Evolutionary conservation across 2,797 vertebrate genomes (phyloP).

Genomic region (Onychomys leucogaster): DNA sequence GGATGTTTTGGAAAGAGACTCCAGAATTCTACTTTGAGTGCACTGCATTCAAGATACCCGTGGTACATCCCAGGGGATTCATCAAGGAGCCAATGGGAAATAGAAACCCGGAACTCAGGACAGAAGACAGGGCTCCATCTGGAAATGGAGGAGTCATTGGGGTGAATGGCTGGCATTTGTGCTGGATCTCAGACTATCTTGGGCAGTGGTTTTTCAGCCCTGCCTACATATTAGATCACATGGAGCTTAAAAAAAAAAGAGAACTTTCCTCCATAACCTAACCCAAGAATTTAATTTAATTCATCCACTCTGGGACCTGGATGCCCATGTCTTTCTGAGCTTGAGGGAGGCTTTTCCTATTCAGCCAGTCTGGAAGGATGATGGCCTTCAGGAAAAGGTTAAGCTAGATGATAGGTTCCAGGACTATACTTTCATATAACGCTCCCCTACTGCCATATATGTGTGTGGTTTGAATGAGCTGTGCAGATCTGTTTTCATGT

Average conservation of each 20-base stretch:
- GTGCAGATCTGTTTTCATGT: neutral
- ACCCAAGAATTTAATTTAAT: neutral
- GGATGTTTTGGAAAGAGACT: neutral
- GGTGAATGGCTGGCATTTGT: neutral
- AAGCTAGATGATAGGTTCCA: neutral
- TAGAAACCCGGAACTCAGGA: neutral
- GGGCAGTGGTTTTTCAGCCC: neutral
- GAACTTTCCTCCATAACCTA: neutral
- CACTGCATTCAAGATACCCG: neutral
- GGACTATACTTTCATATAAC: conserved; percentile 67
- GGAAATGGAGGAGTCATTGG: neutral
- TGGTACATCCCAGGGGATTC: neutral
- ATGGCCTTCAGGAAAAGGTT: neutral
- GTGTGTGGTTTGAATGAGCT: neutral
- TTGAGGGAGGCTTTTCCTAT: neutral
- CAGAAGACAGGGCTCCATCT: neutral
- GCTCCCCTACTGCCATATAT: fast-evolving
- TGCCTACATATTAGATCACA: neutral
- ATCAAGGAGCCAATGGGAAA: neutral
- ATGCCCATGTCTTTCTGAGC: neutral
- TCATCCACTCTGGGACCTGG: neutral
- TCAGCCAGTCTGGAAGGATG: neutral
- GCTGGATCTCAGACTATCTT: neutral
- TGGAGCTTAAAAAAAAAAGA: neutral
- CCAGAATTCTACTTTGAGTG: neutral